Evolutionary conservation across 2,888 invertebrate species (phyloP).

Genomic region (Ichneumon xanthorius): DNA sequence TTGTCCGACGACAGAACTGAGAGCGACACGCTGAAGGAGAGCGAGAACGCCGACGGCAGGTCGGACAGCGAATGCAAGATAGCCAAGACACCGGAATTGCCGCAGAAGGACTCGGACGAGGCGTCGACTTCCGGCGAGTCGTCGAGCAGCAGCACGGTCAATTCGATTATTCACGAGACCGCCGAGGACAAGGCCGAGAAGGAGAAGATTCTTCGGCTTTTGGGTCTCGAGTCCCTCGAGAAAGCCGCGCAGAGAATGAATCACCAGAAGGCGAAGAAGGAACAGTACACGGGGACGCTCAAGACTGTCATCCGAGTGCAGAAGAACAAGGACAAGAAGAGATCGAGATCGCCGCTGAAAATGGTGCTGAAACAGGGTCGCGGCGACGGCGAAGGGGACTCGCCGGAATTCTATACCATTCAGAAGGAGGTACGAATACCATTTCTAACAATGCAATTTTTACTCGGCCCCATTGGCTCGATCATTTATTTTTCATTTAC

Average conservation of each 20-base stretch:
- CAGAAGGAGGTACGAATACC: constrained; percentile 88
- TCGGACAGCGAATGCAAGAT: constrained; percentile 70
- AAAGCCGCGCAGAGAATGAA: constrained; percentile 87
- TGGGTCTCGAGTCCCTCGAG: constrained; percentile 91
- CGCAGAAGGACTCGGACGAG: constrained; percentile 80
- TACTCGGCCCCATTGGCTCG: background rate
- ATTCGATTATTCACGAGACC: constrained; percentile 84
- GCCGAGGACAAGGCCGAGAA: constrained; percentile 90
- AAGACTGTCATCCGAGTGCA: constrained; percentile 93
- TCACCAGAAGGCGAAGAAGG: constrained; percentile 87
- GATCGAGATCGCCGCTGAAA: constrained; percentile 89
- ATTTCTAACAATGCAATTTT: background rate
- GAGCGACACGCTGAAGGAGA: constrained; percentile 69
- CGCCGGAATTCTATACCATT: constrained; percentile 89
- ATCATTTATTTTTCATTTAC: background rate
- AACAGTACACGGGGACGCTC: constrained; percentile 91
- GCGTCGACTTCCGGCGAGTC: constrained; percentile 82
- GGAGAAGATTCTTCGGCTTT: constrained; percentile 90
- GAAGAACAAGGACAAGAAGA: constrained; percentile 88
- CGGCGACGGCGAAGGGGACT: constrained; percentile 85
- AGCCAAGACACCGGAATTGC: constrained; percentile 73
- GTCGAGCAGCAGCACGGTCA: constrained; percentile 77
- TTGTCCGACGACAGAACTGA: constrained; percentile 70
- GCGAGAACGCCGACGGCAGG: constrained; percentile 68
- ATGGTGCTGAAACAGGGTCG: constrained; percentile 90